Base-by-base conservation (phyloP, 2,888 invertebrate species). In the Lypha dubia region DNA sequence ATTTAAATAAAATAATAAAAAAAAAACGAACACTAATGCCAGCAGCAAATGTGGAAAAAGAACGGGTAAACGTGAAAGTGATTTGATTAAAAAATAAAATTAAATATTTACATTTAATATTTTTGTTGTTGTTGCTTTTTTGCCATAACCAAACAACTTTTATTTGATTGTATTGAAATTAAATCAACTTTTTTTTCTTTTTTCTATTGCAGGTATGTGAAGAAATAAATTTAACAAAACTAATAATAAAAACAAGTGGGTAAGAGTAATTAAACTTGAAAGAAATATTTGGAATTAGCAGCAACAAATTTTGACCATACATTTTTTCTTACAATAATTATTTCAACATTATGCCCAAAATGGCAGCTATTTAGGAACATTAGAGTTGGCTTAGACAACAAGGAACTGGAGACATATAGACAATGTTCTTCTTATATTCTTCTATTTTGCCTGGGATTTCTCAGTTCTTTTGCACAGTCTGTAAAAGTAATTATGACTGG, bases 61-160 rank as follows among this genome's bases (percentile, higher is more conserved):
- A 53, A n/a, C 15, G 24, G 44, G 22, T 49, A 20, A 67, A 56
- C n/a, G 35, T 56, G 44, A 35, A 71, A 71, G 63, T 79, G 79
- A 79, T 79, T 79, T 79, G 71, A 49, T 79, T 73, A 79, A 71
- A 65, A 56, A 56, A 49, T 22, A n/a, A 70, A 44, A 71, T 79
- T 63, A 24, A 63, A 56, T 58, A 65, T 75, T 44, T 53, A 15
- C 51, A 28, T 32, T n/a, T n/a, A 58, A 22, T 5, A 17, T 44
- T 20, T 20, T 28, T 20, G 5, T 58, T 56, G 22, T 17, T 17
- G 3, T 41, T 38, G 38, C 11, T 53, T 15, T 24, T 38, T 38
- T 17, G 24, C 0, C n/a, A 35, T 62, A 15, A 44, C 5, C 24
- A 46, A 35, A 2, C 17, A 8, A 28, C 5, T 53, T 56, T 56